phyloP scores from a whole-genome alignment of 1,140 invertebrate genomes.

The Epicauta chinensis region DNA sequence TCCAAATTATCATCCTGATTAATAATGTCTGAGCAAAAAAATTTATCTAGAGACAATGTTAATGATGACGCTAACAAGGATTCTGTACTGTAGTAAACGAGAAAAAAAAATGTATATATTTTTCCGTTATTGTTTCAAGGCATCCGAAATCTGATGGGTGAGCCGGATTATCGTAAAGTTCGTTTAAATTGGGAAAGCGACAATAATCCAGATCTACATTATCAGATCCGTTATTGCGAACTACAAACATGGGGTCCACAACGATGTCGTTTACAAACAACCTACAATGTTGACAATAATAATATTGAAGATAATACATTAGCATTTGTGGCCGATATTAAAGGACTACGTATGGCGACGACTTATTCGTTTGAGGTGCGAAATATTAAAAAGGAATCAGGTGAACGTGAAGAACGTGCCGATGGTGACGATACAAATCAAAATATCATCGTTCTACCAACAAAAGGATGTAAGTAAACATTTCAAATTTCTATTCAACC shows the following conservation, averaged over 20 bases:
- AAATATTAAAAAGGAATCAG: slow-evolving; percentile 42
- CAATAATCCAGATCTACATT: slow-evolving; percentile 40
- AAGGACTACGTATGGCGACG: slow-evolving; percentile 65
- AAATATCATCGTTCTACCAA: slow-evolving; percentile 58
- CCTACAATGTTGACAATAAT: slow-evolving; percentile 6
- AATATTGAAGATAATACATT: slow-evolving; percentile 29
- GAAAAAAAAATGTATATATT: not conserved
- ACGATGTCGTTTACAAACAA: slow-evolving; percentile 55
- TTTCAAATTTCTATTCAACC: not conserved
- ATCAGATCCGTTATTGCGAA: slow-evolving; percentile 67
- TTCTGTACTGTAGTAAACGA: no score
- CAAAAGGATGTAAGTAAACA: slow-evolving; percentile 74
- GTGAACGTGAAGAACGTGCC: slow-evolving; percentile 37
- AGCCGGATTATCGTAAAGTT: slow-evolving; percentile 65
- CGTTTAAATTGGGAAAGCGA: slow-evolving; percentile 57
- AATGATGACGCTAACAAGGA: no score
- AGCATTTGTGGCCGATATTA: slow-evolving; percentile 50
- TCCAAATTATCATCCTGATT: no score
- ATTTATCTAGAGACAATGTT: no score
- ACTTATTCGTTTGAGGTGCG: slow-evolving; percentile 70
- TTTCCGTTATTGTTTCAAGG: slow-evolving; percentile 42
- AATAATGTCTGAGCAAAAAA: no score
- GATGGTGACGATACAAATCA: slow-evolving; percentile 40
- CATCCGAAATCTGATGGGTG: slow-evolving; percentile 59
- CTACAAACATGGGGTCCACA: slow-evolving; percentile 68